Evolutionary conservation across 2,113 vertebrate genomes (phyloP).

Genomic region (Crypturellus undulatus): DNA sequence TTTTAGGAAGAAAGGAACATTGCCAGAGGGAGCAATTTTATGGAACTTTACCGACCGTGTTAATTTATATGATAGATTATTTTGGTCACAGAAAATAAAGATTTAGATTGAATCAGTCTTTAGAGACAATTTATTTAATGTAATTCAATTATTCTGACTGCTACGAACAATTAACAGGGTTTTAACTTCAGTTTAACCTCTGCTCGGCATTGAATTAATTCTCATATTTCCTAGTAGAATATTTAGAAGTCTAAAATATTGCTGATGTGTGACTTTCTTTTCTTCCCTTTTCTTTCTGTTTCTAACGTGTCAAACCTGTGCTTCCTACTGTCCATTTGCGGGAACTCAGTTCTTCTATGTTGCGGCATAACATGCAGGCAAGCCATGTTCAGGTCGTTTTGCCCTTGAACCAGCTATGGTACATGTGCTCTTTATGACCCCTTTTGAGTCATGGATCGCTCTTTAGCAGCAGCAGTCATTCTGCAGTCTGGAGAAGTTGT

Average conservation of each 20-base stretch:
- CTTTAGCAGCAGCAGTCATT: conserved; percentile 24
- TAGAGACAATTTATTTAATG: neutral
- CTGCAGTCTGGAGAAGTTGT: conserved; percentile 9
- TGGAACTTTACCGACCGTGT: neutral
- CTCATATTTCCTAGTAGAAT: neutral
- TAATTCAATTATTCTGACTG: neutral
- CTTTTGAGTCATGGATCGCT: neutral
- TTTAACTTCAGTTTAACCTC: neutral
- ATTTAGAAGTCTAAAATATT: neutral
- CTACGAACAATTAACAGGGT: neutral
- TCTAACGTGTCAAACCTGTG: neutral
- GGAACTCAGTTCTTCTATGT: neutral
- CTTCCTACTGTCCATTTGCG: neutral
- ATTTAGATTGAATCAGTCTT: neutral
- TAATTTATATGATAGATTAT: neutral
- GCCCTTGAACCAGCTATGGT: conserved; percentile 21
- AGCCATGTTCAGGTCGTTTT: conserved; percentile 36
- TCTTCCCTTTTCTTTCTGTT: neutral
- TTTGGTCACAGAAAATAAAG: neutral
- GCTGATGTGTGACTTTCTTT: neutral
- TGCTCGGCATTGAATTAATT: neutral
- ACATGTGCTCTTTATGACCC: neutral
- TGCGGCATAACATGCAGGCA: neutral
- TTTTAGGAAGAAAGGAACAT: neutral
- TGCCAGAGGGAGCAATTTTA: neutral